Evolutionary conservation across 2,797 vertebrate genomes (phyloP), one percentile per base, ranked within the genome.

Genomic region (Acanthurus leucopareius): DNA sequence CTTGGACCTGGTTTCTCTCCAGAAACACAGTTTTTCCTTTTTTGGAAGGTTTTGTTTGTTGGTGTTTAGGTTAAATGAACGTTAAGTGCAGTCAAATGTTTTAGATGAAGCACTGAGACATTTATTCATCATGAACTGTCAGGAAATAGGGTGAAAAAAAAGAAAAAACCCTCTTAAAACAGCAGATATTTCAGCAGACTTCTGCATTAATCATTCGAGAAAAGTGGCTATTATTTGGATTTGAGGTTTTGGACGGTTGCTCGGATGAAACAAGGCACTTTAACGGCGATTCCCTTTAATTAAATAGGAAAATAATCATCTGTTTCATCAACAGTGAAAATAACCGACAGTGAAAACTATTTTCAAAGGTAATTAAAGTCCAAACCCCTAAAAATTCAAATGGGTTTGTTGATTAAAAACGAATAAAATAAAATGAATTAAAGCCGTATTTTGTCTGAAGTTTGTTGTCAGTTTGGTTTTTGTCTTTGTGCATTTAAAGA

Each of bases 71-170:
- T 56, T 5, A 74, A 58, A 68, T 47, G 1, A 59, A 25, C 16
- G 0, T 42, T 54, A 10, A 6, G 17, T 35, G 10, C 35, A 19
- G 17, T 51, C 19, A 28, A 52, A 71, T 35, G 5, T 20, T 14
- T 13, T 22, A 71, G 73, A 63, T 63, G 58, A 68, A 20, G 17
- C 8, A 32, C 22, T 10, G 2, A 54, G 53, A 49, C 59, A 54
- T 77, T 57, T n/a, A n/a, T n/a, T n/a, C n/a, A n/a, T n/a, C n/a
- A n/a, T n/a, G n/a, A 16, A 13, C 19, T 4, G 40, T 40, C 28
- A 32, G 15, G 22, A 17, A 38, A n/a, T 8, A 35, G 20, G n/a
- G n/a, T n/a, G n/a, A n/a, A n/a, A n/a, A n/a, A 10, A n/a, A 13
- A 2, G 17, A 53, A 15, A 54, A 54, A 68, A 28, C 9, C 5